These are phyloP conservation scores for Oceanodroma leucorhoa DNA, from an alignment of 2,797 vertebrate species.

Conservation along the genomic window DNA sequence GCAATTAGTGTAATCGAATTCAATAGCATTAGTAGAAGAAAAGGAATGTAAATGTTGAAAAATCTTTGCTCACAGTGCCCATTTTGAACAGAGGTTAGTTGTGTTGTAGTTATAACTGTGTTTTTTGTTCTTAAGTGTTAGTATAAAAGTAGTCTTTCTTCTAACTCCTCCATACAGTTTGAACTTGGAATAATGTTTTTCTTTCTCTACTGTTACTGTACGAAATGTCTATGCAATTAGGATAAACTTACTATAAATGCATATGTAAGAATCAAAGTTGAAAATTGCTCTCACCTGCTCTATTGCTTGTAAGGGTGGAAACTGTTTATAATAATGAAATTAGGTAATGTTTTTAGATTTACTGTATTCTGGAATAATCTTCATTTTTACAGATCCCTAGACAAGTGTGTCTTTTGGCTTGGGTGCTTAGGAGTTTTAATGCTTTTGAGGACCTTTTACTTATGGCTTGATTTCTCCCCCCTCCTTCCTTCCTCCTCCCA, in stretches of 20 bases:
- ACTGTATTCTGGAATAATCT: not conserved
- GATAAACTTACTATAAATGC: not conserved
- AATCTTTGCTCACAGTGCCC: not conserved
- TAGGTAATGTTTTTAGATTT: not conserved
- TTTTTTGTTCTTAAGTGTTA: fast-evolving
- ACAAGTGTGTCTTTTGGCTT: not conserved
- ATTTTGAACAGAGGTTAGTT: not conserved
- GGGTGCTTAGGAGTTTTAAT: not conserved
- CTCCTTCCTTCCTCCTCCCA: not conserved
- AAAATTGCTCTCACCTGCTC: not conserved
- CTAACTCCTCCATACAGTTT: not conserved
- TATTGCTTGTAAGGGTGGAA: not conserved
- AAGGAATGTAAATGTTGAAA: not conserved
- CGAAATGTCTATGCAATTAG: not conserved
- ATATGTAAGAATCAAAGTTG: not conserved
- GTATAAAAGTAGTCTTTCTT: not conserved
- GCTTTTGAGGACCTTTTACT: not conserved
- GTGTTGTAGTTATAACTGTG: not conserved
- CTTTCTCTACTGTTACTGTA: not conserved
- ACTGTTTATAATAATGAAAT: not conserved
- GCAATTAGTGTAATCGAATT: not conserved
- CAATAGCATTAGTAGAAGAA: not conserved
- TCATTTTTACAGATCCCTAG: not conserved
- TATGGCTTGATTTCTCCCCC: not conserved
- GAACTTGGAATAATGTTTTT: not conserved